phyloP scores from a whole-genome alignment of 1,140 invertebrate species.

The Gonioctena quinquepunctata region DNA sequence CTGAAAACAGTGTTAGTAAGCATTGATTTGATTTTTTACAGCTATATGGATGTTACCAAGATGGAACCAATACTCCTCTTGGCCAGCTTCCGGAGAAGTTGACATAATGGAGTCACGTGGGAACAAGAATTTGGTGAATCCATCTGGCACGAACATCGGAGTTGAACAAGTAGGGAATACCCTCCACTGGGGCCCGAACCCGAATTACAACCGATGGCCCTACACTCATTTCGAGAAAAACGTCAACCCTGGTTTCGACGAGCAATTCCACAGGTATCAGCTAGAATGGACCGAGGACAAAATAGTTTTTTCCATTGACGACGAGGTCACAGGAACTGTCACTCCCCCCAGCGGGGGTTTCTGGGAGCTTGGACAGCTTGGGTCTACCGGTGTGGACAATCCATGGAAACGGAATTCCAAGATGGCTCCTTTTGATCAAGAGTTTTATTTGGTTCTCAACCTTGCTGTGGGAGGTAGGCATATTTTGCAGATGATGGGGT shows the following conservation, averaged over 20 bases:
- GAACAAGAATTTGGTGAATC: slow-evolving; percentile 57
- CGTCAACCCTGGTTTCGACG: slow-evolving; percentile 56
- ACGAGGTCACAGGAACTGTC: slow-evolving; percentile 32
- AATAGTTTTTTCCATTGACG: slow-evolving; percentile 35
- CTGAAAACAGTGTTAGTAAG: too few species aligned
- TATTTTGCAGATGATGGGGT: slow-evolving; percentile 57
- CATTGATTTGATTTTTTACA: neutral
- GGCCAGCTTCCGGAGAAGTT: slow-evolving; percentile 63
- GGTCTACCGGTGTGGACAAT: slow-evolving; percentile 29
- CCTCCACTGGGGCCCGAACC: slow-evolving; percentile 67
- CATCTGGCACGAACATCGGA: slow-evolving; percentile 62
- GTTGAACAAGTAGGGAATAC: slow-evolving; percentile 63
- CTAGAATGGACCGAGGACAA: slow-evolving; percentile 58
- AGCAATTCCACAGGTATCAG: slow-evolving; percentile 57
- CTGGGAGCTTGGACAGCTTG: slow-evolving; percentile 35
- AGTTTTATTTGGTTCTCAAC: slow-evolving; percentile 72
- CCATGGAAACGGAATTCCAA: slow-evolving; percentile 53
- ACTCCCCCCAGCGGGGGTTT: slow-evolving; percentile 34
- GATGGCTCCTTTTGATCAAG: slow-evolving; percentile 63
- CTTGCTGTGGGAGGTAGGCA: slow-evolving; percentile 47
- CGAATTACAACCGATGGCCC: slow-evolving; percentile 60
- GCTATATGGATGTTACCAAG: slow-evolving; percentile 66
- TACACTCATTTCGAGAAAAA: slow-evolving; percentile 58
- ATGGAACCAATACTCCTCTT: slow-evolving; percentile 61
- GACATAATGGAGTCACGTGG: slow-evolving; percentile 65